phyloP scores from a whole-genome alignment of 2,888 invertebrate genomes.

The Cerceris rybyensis region DNA sequence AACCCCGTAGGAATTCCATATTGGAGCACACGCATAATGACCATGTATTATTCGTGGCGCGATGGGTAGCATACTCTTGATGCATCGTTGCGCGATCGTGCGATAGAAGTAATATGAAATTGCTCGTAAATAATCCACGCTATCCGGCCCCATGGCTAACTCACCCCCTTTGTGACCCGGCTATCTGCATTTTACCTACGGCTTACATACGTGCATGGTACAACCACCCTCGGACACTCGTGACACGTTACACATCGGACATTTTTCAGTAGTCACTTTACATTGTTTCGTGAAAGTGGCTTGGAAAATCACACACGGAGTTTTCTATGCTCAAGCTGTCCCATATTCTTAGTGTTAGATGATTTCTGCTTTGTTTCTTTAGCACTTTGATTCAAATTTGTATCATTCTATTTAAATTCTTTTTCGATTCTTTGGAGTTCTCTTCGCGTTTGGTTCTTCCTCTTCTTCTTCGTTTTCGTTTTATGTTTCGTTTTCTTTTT shows the following conservation, averaged over 20 bases:
- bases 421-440: too few relatives aligned
- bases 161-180: background rate
- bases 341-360: too few relatives aligned
- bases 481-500: too few relatives aligned
- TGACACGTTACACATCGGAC: slow-evolving; percentile 36
- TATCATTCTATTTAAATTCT: too few relatives aligned
- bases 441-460: too few relatives aligned
- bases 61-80: background rate
- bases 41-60: background rate
- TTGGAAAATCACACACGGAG: slow-evolving; percentile 13
- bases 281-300: slow-evolving; percentile 23
- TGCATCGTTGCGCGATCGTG: slow-evolving; percentile 16
- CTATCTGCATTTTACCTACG: slow-evolving; percentile 11
- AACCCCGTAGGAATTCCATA: background rate
- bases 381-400: too few relatives aligned
- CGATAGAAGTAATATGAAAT: slow-evolving; percentile 28
- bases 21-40: background rate
- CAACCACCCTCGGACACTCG: slow-evolving; percentile 20
- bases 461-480: too few relatives aligned
- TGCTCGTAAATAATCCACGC: slow-evolving; percentile 41
- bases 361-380: too few relatives aligned
- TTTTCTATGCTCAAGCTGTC: too few relatives aligned
- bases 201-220: background rate
- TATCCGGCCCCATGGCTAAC: background rate
- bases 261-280: slow-evolving; percentile 49